phyloP scores from a whole-genome alignment of 64 coral and sea anemone species.

The Trachythela sp. region DNA sequence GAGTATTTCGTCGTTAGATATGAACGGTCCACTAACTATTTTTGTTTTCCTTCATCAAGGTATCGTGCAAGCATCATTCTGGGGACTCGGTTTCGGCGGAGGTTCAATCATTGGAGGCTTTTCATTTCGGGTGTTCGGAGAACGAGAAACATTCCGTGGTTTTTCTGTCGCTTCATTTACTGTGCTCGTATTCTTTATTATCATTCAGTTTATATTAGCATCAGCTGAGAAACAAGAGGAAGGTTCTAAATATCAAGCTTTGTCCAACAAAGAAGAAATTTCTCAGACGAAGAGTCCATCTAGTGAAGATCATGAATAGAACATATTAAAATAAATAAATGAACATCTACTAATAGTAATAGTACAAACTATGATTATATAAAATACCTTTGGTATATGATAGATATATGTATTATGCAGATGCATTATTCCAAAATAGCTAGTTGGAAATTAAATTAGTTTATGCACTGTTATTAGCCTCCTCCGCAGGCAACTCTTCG shows the following conservation, averaged over 20 bases:
- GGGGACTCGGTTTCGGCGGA: constrained; percentile 53
- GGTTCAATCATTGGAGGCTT: constrained; percentile 30
- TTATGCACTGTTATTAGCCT: no score
- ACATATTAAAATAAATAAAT: not conserved
- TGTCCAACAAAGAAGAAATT: not conserved
- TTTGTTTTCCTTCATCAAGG: constrained; percentile 38
- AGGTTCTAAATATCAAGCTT: not conserved
- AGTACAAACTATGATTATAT: not conserved
- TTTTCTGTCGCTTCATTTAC: constrained; percentile 39
- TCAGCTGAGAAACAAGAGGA: not conserved
- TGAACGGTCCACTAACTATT: no score
- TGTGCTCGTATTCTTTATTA: constrained; percentile 21
- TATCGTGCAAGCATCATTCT: constrained; percentile 43
- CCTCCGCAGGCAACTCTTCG: no score
- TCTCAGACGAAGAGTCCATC: not conserved
- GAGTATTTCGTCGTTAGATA: no score
- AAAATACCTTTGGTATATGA: no score
- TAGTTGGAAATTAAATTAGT: no score
- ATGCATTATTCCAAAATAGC: no score
- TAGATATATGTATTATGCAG: no score
- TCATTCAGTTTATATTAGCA: not conserved
- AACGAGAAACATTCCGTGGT: constrained; percentile 14
- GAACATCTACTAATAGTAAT: not conserved
- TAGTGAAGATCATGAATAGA: not conserved
- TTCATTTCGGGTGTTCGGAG: constrained; percentile 29